Percentiles rank a stretch among this genome's conserved stretches.
These are phyloP conservation scores for Nerophis lumbriciformis DNA, from an alignment of 2,113 vertebrate genomes.

Conservation along the genomic window DNA sequence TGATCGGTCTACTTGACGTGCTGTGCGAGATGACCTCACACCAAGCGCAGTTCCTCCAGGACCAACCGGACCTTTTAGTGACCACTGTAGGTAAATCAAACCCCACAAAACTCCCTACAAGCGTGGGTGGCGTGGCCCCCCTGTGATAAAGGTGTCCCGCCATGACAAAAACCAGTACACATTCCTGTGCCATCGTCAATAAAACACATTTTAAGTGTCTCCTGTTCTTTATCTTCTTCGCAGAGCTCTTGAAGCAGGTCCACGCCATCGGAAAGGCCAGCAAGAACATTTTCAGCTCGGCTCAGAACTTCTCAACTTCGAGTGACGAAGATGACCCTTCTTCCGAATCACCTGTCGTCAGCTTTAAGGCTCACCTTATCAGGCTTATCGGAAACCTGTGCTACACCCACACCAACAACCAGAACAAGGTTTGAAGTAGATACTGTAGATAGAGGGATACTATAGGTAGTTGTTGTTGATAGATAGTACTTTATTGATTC, in stretches of 20 bases:
- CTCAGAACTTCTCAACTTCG: constrained; percentile 65
- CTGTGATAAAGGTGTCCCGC: background rate
- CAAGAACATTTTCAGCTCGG: constrained; percentile 78
- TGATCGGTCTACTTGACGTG: constrained; percentile 81
- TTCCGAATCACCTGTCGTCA: constrained; percentile 72
- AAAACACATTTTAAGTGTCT: background rate
- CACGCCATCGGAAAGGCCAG: constrained; percentile 78
- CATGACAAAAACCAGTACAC: background rate
- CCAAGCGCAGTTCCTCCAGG: constrained; percentile 74
- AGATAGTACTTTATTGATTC: too few relatives aligned
- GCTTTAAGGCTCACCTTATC: constrained; percentile 90
- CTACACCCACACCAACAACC: constrained; percentile 80
- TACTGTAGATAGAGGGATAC: background rate
- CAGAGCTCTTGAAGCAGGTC: constrained; percentile 82
- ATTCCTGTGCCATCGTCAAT: background rate
- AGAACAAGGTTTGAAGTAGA: constrained; percentile 79
- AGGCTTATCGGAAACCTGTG: constrained; percentile 92
- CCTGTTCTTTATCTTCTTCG: background rate
- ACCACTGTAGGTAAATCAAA: constrained; percentile 78
- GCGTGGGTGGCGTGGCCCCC: background rate
- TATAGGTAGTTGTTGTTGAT: too few relatives aligned
- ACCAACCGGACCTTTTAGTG: constrained; percentile 77
- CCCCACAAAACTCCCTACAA: background rate
- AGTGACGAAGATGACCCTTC: constrained; percentile 48
- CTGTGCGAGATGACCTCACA: constrained; percentile 90